Base-by-base conservation (phyloP, 2,113 vertebrate genomes). In the Pholis gunnellus region DNA sequence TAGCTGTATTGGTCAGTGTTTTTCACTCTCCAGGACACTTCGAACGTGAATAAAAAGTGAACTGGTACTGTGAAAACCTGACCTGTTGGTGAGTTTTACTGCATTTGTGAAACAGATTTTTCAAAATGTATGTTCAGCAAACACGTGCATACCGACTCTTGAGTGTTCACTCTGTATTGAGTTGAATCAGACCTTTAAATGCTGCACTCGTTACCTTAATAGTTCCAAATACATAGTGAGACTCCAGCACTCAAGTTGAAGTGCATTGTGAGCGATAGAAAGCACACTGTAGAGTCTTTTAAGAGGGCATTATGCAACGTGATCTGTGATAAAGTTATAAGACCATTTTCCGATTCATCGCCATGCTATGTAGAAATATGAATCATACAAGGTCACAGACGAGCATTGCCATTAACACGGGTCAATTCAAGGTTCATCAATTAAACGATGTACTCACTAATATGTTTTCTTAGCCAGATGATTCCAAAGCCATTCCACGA, bases 401-500 rank as follows among this genome's bases (percentile, higher is more conserved):
- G 36, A 57, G 38, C 2, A 7, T 81, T 61, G 44, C 29, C 42
- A 60, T 40, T 82, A 72, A 68, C 40, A 42, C 1, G 9, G 27
- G 65, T 8, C 59, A 42, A 65, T 57, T 68, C 25, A 74, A 38
- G 71, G 38, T 71, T 57, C 8, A 60, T 54, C 54, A 75, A 54
- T 86, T 75, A 54, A 61, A 70, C 76, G 9, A 65, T 48, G 50
- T 15, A n/a, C 57, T 52, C 27, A 56, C 13, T 72, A 64, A 69
- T 77, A 31, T 0, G 8, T 74, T 87, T 82, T 54, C 40, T 52
- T 38, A 38, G 54, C 77, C 60, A n/a, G 67, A 52, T 79, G 74
- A 80, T 75, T 77, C 42, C 42, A 67, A 68, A 76, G 61, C 70
- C 70, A 72, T 71, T 77, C 82, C 25, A 75, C 67, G 82, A 59